Base-by-base conservation (phyloP, 1,140 invertebrate species). In the Brachionus rotundiformis region DNA sequence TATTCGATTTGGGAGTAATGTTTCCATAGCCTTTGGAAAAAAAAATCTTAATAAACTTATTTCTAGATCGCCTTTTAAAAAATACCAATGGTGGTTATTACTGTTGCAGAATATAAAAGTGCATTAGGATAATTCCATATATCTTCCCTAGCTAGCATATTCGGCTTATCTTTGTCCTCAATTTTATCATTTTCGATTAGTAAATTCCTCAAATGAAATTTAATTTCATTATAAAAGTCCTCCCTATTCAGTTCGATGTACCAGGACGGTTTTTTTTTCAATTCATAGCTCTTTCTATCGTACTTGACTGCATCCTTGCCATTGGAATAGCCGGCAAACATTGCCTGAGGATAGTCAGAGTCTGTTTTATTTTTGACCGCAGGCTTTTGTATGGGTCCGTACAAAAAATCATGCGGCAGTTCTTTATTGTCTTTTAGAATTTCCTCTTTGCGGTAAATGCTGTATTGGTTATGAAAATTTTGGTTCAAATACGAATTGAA, bases 71-170 rank as follows among this genome's bases (percentile, higher is more conserved):
- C 1, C 39, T 41, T 3, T 41, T 41, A 41, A 41, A 41, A 41
- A 41, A 7, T 54, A 95, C 94, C 95, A 82, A 98, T 97, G 0
- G 95, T 98, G 0, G 95, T 96, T 84, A 97, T 96, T 83, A 98
- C 94, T 8, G 96, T 98, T 23, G 98, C 91, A 0, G 94, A 96
- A 87, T 96, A 98, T 1, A 98, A 91, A 23, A 87, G 76, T 1
- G 86, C 84, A 0, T 86, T 86, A 1, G 86, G 79, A 84, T 85
- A 86, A 0, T 84, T 85, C 87, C 87, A 88, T 44, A 82, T 31
- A 44, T 82, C 79, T 71, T 63, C 61, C 19, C 39, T 47, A 29
- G 29, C 47, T 11, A 79, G 47, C 76, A 79, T 63, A 25, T 39
- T 79, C 25, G 76, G 76, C 7, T 79, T 79, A 33, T 79, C 76